These are phyloP conservation scores for Acanthurus tractus DNA, from an alignment of 2,797 vertebrate species.

Conservation along the genomic window DNA sequence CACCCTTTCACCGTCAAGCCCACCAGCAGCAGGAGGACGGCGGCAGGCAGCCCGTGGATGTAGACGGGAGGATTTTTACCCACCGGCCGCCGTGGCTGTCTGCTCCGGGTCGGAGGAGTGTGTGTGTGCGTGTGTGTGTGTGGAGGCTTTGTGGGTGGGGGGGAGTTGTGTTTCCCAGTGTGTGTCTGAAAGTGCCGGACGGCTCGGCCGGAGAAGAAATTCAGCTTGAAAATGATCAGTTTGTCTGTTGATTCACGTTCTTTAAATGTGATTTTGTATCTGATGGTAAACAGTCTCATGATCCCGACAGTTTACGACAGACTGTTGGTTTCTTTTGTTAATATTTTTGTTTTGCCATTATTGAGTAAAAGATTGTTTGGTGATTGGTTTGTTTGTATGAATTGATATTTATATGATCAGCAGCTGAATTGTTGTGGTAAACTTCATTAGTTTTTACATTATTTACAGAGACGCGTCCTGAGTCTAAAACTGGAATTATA, in stretches of 20 bases:
- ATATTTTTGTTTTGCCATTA: too few relatives aligned
- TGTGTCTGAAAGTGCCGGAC: constrained; percentile 15
- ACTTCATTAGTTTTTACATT: neutral
- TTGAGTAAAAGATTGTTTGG: too few relatives aligned
- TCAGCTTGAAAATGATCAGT: too few relatives aligned
- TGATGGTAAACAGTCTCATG: too few relatives aligned
- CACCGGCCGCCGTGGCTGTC: neutral
- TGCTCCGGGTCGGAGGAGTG: constrained; percentile 1
- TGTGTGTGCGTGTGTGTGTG: constrained; percentile 4
- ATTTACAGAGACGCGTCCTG: too few relatives aligned
- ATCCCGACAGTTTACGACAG: too few relatives aligned
- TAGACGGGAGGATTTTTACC: neutral
- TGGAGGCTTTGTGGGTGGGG: constrained; percentile 11
- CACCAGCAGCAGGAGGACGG: constrained; percentile 23
- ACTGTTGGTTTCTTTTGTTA: too few relatives aligned
- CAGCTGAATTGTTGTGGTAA: neutral
- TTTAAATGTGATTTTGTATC: too few relatives aligned
- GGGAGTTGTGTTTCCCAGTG: constrained; percentile 4
- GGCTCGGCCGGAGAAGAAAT: too few relatives aligned
- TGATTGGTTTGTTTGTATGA: too few relatives aligned
- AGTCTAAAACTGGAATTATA: neutral
- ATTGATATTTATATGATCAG: too few relatives aligned
- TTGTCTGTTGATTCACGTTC: too few relatives aligned
- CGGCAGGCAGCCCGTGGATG: neutral
- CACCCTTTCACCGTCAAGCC: constrained; percentile 22